Evolutionary conservation across 2,888 invertebrate genomes (phyloP), one percentile per base, ranked within the genome.

Genomic region (Plutella xylostella): DNA sequence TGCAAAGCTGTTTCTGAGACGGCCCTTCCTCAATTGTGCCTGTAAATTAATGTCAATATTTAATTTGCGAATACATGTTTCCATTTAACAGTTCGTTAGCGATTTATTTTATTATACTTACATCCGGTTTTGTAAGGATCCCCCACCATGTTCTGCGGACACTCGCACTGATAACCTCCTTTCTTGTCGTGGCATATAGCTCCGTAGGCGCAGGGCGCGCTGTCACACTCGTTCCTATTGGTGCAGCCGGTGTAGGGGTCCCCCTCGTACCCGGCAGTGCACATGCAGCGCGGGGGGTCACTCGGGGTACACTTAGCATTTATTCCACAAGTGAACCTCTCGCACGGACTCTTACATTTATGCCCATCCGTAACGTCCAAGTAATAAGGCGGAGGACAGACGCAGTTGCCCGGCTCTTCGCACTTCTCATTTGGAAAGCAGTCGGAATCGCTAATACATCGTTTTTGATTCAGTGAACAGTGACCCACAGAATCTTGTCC

Each of bases 301-400:
- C 91, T 92, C 0, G 94, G 93, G 1, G 93, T 93, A 66, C 96
- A 96, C 73, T 92, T 92, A 3, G 95, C 92, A 65, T 96, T 95
- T 41, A 95, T 90, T 25, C 96, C 96, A 58, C 96, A 96, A 7
- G 91, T 90, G 67, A 92, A 94, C 49, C 95, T 87, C 70, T 96
- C 94, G 67, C 96, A 96, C 6, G 96, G 96, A 82, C 92, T 96
- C 77, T 95, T 95, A 67, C 96, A 96, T 65, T 91, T 91, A 65
- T 93, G 93, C 28, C 89, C 90, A 62, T 95, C 93, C 17, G 87
- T 85, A 9, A 91, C 88, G 65, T 96, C 96, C 22, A 91, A 87
- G 69, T 93, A 95, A 76, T 91, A 96, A 1, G 96, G 96, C 15
- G 95, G 94, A 21, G 94, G 93, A 63, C 96, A 96, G 15, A 95